Percentiles rank a stretch among this genome's conserved stretches.
Conservation (phyloP, 2,113 vertebrate species). For the Probosciger aterrimus region DNA sequence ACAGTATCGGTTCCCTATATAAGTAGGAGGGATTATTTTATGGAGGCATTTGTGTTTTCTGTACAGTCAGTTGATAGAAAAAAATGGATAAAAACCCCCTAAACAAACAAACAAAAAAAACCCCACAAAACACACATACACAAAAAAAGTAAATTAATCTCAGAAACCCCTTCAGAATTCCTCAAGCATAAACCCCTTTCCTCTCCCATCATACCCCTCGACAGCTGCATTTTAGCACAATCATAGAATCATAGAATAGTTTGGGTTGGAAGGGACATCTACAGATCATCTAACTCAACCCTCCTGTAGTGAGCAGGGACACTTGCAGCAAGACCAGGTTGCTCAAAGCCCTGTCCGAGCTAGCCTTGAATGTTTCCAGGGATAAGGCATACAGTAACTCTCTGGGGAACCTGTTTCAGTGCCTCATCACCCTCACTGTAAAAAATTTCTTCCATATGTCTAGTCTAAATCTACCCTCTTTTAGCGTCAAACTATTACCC, state of each 20-base stretch:
- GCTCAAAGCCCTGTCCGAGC: neutral
- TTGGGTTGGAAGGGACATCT: neutral
- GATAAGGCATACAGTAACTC: too few relatives aligned
- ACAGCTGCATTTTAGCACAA: neutral
- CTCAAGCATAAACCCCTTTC: neutral
- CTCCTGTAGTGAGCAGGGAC: neutral
- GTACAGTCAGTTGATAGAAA: neutral
- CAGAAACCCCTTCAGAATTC: neutral
- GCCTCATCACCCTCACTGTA: neutral
- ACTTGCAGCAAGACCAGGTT: neutral
- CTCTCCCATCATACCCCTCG: neutral
- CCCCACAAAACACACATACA: neutral
- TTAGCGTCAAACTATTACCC: neutral
- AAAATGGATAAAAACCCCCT: neutral
- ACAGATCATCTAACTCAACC: neutral
- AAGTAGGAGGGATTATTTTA: neutral
- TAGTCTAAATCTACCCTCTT: neutral
- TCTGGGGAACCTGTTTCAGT: neutral
- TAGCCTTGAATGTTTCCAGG: neutral
- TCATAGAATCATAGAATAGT: neutral
- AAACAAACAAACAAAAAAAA: neutral
- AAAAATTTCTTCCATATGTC: neutral
- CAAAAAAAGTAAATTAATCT: neutral
- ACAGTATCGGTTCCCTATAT: neutral
- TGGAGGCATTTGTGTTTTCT: neutral